Evolutionary conservation across 2,113 vertebrate genomes (phyloP).

Genomic region (Capreolus pygargus): DNA sequence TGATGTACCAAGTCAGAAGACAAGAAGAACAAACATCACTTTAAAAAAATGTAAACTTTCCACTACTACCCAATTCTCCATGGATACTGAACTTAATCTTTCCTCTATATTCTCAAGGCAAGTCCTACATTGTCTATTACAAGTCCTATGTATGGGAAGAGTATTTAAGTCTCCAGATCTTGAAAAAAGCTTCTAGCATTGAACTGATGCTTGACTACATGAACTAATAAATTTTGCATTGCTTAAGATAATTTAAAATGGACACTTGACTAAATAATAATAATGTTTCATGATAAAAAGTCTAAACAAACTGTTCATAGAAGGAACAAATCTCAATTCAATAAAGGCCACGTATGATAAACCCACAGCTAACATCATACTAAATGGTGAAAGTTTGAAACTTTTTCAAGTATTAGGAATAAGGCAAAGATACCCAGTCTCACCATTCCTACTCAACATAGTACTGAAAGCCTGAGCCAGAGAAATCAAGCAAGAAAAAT

Average conservation of each 20-base stretch:
- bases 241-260: background rate
- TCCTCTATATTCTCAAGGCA: background rate
- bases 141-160: background rate
- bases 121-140: background rate
- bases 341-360: background rate
- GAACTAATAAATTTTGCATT: background rate
- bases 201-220: background rate
- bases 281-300: background rate
- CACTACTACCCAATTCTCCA: background rate
- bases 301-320: background rate
- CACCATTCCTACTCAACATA: background rate
- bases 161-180: background rate
- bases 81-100: background rate
- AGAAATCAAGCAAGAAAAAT: background rate
- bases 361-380: background rate
- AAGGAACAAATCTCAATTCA: background rate
- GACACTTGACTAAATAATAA: background rate
- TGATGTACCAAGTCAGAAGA: conserved; percentile 17
- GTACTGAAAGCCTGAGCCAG: background rate
- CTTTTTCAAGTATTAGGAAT: background rate
- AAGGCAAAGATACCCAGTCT: background rate
- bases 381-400: background rate
- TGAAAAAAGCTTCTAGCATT: background rate
- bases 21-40: conserved; percentile 3
- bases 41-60: conserved; percentile 7